These are phyloP conservation scores for Suncus etruscus DNA, from an alignment of 2,113 vertebrate species.

Conservation along the genomic window DNA sequence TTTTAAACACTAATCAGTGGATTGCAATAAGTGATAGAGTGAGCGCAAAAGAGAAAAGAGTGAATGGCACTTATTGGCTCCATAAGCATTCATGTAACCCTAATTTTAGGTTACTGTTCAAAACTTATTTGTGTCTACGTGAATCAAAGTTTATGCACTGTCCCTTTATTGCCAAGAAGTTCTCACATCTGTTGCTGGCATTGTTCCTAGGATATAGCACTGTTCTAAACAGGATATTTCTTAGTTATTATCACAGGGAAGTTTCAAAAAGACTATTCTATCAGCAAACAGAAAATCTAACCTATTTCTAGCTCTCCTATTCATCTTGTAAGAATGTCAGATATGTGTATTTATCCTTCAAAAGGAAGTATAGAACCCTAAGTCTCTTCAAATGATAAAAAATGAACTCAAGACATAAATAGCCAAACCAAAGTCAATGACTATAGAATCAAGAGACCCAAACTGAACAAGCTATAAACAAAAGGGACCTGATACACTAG, in stretches of 20 bases:
- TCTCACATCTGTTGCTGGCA: conserved; percentile 1
- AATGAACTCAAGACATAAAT: background rate
- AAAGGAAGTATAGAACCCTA: background rate
- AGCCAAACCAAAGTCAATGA: too few species aligned
- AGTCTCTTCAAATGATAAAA: background rate
- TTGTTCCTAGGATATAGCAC: conserved; percentile 36
- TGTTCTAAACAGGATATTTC: background rate
- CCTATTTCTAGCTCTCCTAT: background rate
- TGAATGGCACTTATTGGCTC: conserved; percentile 43
- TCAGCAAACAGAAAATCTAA: conserved; percentile 2
- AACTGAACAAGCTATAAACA: too few species aligned
- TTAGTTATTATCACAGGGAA: background rate
- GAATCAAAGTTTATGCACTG: background rate
- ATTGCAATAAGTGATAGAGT: conserved; percentile 44
- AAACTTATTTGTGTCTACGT: background rate
- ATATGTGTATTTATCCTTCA: background rate
- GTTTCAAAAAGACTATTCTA: conserved; percentile 29
- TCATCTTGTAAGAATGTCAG: background rate
- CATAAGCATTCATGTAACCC: background rate
- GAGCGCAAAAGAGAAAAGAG: background rate
- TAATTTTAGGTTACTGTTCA: background rate
- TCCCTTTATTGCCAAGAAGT: conserved; percentile 6
- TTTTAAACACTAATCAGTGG: conserved; percentile 77
- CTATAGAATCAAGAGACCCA: too few species aligned
- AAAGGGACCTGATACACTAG: too few species aligned